Conservation (phyloP, 2,113 vertebrate species). For the Elgaria multicarinata region DNA sequence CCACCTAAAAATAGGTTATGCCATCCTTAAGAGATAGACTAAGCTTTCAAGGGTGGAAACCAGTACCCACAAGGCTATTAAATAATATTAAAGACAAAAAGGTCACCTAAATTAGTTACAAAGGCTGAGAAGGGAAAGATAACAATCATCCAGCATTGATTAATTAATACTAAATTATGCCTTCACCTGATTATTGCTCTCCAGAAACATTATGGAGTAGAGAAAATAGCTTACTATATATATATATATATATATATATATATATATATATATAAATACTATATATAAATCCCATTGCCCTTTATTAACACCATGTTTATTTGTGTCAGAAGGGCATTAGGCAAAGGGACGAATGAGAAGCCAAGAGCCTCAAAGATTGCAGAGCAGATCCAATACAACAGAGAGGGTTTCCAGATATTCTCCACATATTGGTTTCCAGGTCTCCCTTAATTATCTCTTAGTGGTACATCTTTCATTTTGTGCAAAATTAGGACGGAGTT, state of each 20-base stretch:
- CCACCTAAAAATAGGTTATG: background rate
- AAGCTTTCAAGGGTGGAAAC: background rate
- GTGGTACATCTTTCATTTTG: constrained; percentile 13
- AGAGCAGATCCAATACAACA: constrained; percentile 32
- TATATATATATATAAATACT: constrained; percentile 65
- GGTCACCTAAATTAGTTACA: constrained; percentile 47
- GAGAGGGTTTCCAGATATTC: background rate
- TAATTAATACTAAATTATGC: constrained; percentile 67
- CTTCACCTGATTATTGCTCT: constrained; percentile 60
- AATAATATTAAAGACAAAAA: constrained; percentile 51
- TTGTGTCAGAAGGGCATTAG: constrained; percentile 19
- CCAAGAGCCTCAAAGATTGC: constrained; percentile 40
- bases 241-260: too few species aligned
- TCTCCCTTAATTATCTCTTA: constrained; percentile 32
- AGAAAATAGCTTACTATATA: constrained; percentile 48
- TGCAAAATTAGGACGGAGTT: too few species aligned
- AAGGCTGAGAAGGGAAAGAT: constrained; percentile 38
- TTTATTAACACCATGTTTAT: constrained; percentile 46
- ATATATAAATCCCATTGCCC: constrained; percentile 58
- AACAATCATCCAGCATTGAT: constrained; percentile 55
- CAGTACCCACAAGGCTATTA: constrained; percentile 22
- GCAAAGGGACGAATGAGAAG: constrained; percentile 53
- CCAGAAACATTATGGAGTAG: constrained; percentile 1
- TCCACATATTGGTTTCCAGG: background rate
- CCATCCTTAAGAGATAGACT: background rate